These are phyloP conservation scores for Chrysotoxum bicinctum DNA, from an alignment of 2,888 invertebrate species.

Conservation along the genomic window DNA sequence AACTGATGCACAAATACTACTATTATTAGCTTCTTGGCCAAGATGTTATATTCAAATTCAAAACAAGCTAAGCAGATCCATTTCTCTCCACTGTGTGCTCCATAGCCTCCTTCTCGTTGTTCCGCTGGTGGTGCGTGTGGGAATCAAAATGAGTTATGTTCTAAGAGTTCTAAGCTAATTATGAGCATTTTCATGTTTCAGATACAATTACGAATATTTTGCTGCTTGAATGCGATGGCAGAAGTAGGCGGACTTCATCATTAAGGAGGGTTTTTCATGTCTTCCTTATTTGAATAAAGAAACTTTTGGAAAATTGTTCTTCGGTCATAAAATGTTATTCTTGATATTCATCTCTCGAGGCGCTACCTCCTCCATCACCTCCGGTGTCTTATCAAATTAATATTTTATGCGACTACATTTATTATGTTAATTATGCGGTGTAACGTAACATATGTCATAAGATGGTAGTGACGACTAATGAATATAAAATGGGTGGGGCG, in stretches of 20 bases:
- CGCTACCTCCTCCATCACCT: not conserved
- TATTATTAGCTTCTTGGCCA: slow-evolving; percentile 68
- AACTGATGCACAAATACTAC: slow-evolving; percentile 57
- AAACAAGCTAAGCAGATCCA: not conserved
- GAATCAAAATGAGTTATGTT: slow-evolving; percentile 43
- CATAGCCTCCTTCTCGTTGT: not conserved
- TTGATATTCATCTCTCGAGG: not conserved
- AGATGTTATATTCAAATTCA: slow-evolving; percentile 65
- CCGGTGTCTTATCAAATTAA: slow-evolving; percentile 61
- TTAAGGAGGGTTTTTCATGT: slow-evolving; percentile 28
- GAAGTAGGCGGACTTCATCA: not conserved
- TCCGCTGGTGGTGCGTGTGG: not conserved
- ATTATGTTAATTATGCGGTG: slow-evolving; percentile 47
- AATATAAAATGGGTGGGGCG: not conserved
- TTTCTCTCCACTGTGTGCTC: not conserved
- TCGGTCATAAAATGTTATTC: slow-evolving; percentile 41
- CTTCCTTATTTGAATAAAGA: slow-evolving; percentile 17
- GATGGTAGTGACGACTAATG: slow-evolving; percentile 24
- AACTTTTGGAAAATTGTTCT: slow-evolving; percentile 44
- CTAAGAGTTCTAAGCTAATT: slow-evolving; percentile 58
- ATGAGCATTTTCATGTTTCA: slow-evolving; percentile 51
- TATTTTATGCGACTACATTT: slow-evolving; percentile 67
- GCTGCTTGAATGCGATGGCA: slow-evolving; percentile 10
- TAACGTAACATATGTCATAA: slow-evolving; percentile 49
- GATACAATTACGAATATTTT: slow-evolving; percentile 42